Conservation (phyloP, 2,888 invertebrate species). For the Phyllotreta cruciferae region DNA sequence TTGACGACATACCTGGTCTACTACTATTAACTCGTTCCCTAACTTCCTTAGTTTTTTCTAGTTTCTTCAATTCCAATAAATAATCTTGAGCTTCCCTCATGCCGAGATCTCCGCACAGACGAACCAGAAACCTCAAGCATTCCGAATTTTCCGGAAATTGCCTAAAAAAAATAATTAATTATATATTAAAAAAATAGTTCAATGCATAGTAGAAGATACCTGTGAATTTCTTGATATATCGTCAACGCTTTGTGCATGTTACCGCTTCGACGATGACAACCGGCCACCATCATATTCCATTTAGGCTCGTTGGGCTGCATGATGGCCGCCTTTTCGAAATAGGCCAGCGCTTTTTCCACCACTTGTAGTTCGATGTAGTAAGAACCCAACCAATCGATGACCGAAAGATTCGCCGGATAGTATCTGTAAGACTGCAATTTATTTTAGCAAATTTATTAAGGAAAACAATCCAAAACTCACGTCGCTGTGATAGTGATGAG, state of each 20-base stretch:
- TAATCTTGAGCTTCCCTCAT: constrained; percentile 89
- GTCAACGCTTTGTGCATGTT: constrained; percentile 72
- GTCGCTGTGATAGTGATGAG: constrained; percentile 82
- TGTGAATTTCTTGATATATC: constrained; percentile 85
- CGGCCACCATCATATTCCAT: constrained; percentile 86
- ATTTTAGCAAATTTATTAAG: no score
- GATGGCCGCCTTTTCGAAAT: constrained; percentile 80
- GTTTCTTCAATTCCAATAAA: constrained; percentile 80
- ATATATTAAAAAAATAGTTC: neutral
- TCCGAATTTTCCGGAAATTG: constrained; percentile 95
- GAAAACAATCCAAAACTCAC: constrained; percentile 14
- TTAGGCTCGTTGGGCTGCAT: constrained; percentile 82
- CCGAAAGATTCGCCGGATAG: constrained; percentile 75
- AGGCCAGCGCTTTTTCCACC: constrained; percentile 83
- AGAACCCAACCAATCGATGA: constrained; percentile 88
- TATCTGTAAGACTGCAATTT: constrained; percentile 70
- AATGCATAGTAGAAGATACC: constrained; percentile 43
- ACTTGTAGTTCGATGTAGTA: constrained; percentile 90
- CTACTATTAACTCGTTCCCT: constrained; percentile 67
- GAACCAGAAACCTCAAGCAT: constrained; percentile 88
- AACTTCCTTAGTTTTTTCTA: constrained; percentile 64
- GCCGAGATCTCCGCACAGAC: constrained; percentile 88
- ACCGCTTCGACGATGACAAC: constrained; percentile 82
- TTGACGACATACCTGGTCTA: constrained; percentile 59
- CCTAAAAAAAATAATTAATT: constrained; percentile 17